Percentiles rank a stretch among this genome's conserved stretches.
phyloP scores from a whole-genome alignment of 2,113 vertebrate species.

The Brevimyrus niger region DNA sequence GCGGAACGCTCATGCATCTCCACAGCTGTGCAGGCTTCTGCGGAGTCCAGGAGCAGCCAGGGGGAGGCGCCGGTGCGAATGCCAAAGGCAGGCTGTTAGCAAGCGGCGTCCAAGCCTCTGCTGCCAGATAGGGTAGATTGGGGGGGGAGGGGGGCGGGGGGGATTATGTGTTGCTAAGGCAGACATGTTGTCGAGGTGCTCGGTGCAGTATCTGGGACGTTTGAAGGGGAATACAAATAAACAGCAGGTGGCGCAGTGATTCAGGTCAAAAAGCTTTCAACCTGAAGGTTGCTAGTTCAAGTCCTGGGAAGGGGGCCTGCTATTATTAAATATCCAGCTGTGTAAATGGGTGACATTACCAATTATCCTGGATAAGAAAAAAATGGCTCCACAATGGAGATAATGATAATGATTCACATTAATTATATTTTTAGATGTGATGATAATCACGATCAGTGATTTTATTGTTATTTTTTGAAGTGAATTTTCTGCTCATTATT shows the following conservation, averaged over 20 bases:
- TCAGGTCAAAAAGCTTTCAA: neutral
- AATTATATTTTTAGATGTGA: conserved; percentile 8
- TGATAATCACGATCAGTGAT: neutral
- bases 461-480: neutral
- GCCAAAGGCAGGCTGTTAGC: neutral
- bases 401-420: neutral
- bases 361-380: neutral
- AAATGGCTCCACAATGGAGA: neutral
- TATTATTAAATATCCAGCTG: neutral
- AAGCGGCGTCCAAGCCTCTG: neutral
- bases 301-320: neutral
- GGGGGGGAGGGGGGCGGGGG: neutral
- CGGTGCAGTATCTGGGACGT: neutral
- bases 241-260: neutral
- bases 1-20: neutral
- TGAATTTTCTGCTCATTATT: neutral
- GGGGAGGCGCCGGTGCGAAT: neutral
- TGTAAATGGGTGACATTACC: neutral
- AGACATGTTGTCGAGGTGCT: neutral
- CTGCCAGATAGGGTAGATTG: neutral
- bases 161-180: conserved; percentile 2
- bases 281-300: neutral
- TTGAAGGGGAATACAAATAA: neutral
- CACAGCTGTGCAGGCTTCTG: neutral
- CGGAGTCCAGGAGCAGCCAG: neutral